Base-by-base conservation (phyloP, 1,140 invertebrate genomes). In the Scaptomyza pallida region DNA sequence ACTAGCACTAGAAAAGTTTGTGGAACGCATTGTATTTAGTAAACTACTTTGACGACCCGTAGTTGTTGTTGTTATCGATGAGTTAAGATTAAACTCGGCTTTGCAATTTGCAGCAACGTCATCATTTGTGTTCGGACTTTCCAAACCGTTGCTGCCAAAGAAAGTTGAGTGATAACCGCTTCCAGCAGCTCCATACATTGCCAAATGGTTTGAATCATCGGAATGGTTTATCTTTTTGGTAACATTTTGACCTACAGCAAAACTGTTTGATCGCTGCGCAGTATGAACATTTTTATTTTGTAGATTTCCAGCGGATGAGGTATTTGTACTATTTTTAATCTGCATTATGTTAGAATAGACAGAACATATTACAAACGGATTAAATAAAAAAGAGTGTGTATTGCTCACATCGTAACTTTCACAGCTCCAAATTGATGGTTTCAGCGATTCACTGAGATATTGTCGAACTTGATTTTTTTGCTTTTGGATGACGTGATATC, bases 401-500 rank as follows among this genome's bases (percentile, higher is more conserved):
- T 12, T 47, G 47, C 78, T 62, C 61, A 89, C 75, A 13, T 86
- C 63, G 13, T 40, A 68, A 43, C 64, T 76, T 55, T 78, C 60
- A 15, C 70, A 75, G 5, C 67, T 56, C 88, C 90, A 91, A 0
- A 71, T 47, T 3, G 79, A 92, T 40, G 93, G 93, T 75, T 94
- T 94, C 78, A 95, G 95, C 16, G 95, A 96, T 90, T 96, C 95
- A 91, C 94, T 95, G 17, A 98, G 93, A 92, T 96, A 98, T 90
- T 97, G 95, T 6, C 95, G 94, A 35, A 98, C 96, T 92, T 98
- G 97, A 85, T 95, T 96, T 88, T 97, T 96, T 90, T 97, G 96
- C 77, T 96, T 97, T 92, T 98, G 95, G 57, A 96, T 95, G 60
- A 98, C 96, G 93, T 98, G 97, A 92, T 98, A 98, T 72, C 95